These are phyloP conservation scores for Armadillidium nasatum DNA, from an alignment of 1,140 invertebrate genomes.

Conservation along the genomic window DNA sequence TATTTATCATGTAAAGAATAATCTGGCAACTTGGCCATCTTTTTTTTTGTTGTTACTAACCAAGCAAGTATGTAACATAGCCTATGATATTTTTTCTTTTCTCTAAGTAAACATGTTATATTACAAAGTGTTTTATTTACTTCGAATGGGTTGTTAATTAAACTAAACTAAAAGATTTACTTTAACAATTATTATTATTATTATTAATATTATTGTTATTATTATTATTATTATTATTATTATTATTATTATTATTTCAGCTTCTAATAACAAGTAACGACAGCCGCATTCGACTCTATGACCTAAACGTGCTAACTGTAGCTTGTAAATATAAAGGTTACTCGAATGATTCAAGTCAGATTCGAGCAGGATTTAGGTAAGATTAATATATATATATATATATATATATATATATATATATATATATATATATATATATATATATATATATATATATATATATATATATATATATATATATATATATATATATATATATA, in stretches of 20 bases:
- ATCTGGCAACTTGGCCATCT: too few relatives aligned
- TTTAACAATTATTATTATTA: too few relatives aligned
- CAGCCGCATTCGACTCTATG: conserved; percentile 91
- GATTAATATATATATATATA: conserved; percentile 12
- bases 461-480: conserved; percentile 24
- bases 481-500: conserved; percentile 13
- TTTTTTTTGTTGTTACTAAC: too few relatives aligned
- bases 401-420: conserved; percentile 31
- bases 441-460: conserved; percentile 24
- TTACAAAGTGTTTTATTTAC: too few relatives aligned
- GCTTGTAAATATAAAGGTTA: conserved; percentile 96
- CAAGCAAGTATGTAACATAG: too few relatives aligned
- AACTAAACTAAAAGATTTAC: too few relatives aligned
- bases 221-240: conserved; percentile 7
- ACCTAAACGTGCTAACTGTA: conserved; percentile 88
- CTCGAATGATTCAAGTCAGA: conserved; percentile 93
- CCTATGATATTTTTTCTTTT: too few relatives aligned
- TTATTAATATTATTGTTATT: background rate
- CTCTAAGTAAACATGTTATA: too few relatives aligned
- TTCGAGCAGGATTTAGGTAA: conserved; percentile 83
- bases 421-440: conserved; percentile 29
- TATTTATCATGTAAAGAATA: too few relatives aligned
- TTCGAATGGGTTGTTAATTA: too few relatives aligned
- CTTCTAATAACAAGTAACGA: conserved; percentile 98
- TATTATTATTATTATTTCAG: conserved; percentile 48